Evolutionary conservation across 2,113 vertebrate genomes (phyloP), one percentile per base, ranked within the genome.

Genomic region (Crotalus tigris): DNA sequence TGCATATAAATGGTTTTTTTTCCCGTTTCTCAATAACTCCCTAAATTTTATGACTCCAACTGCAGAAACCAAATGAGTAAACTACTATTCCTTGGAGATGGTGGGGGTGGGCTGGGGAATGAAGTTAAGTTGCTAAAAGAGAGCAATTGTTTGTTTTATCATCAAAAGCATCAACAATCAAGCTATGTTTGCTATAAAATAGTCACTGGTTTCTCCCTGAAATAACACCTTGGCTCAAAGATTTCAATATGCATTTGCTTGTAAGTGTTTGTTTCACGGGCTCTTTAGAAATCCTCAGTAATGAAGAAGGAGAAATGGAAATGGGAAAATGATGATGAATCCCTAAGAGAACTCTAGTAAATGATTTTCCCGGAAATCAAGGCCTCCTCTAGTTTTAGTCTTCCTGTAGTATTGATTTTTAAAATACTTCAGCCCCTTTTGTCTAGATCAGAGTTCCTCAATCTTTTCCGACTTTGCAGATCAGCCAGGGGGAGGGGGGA

Each of bases 1-100:
- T 92, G 89, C 96, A 44, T 51, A 95, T 93, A 91, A 96, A 95
- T 90, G 81, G 91, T 91, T 95, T 61, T 94, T 91, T 87, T 75
- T 2, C 23, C 26, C 64, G 15, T 91, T 93, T 85, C 29, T 64
- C 94, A 86, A 92, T 91, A 55, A 81, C 64, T 88, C 81, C 91
- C 96, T 91, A 93, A 61, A 88, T 93, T 85, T 90, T 87, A 95
- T 95, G 91, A 5, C 13, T 95, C 95, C 94, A 92, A 88, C 69
- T 39, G 33, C 91, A 15, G 19, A 91, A 26, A 54, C 57, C 46
- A 92, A 87, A 92, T 92, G 59, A 92, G 58, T 33, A 92, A 92
- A 86, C 49, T 87, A 10, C 44, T 91, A 90, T 94, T 90, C 94
- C 58, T 95, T 93, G 3, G 75, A 9, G 26, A 75, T 44, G 75